These are phyloP conservation scores for Subacronicta megacephala DNA, from an alignment of 2,888 invertebrate species.

Conservation along the genomic window DNA sequence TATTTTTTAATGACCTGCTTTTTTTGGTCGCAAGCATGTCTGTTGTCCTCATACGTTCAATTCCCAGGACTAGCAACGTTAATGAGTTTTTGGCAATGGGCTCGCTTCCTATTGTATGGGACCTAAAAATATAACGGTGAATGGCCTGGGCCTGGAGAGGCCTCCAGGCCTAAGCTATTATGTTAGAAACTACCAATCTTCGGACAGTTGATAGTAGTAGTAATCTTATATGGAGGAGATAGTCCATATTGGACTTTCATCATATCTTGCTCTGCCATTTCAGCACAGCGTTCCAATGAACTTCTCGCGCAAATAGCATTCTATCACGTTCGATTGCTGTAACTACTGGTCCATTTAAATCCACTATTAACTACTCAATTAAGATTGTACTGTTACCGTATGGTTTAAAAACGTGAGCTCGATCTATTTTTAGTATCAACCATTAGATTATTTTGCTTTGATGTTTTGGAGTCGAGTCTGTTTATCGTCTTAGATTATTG, in stretches of 20 bases:
- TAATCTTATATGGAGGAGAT: constrained; percentile 24
- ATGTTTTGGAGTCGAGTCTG: constrained; percentile 42
- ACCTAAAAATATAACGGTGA: too few relatives aligned
- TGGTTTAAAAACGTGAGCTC: constrained; percentile 37
- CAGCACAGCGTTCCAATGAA: constrained; percentile 27
- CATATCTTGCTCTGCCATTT: constrained; percentile 5
- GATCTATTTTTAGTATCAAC: constrained; percentile 44
- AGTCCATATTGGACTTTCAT: not conserved
- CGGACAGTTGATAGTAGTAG: constrained; percentile 15
- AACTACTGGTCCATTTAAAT: constrained; percentile 44
- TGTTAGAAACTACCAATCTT: not conserved
- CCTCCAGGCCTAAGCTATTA: too few relatives aligned
- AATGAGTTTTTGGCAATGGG: too few relatives aligned
- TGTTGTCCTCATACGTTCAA: too few relatives aligned
- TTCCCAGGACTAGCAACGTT: too few relatives aligned
- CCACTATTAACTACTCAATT: constrained; percentile 46
- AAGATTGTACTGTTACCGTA: constrained; percentile 42
- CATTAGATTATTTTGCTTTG: constrained; percentile 47
- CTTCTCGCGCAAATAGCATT: constrained; percentile 39
- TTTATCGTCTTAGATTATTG: constrained; percentile 46
- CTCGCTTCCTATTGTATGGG: too few relatives aligned
- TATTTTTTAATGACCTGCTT: not conserved
- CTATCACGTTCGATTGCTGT: constrained; percentile 46
- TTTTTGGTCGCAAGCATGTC: too few relatives aligned
- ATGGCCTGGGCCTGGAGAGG: too few relatives aligned